Evolutionary conservation across 2,888 invertebrate species (phyloP).

Genomic region (Acrobasis consociella): DNA sequence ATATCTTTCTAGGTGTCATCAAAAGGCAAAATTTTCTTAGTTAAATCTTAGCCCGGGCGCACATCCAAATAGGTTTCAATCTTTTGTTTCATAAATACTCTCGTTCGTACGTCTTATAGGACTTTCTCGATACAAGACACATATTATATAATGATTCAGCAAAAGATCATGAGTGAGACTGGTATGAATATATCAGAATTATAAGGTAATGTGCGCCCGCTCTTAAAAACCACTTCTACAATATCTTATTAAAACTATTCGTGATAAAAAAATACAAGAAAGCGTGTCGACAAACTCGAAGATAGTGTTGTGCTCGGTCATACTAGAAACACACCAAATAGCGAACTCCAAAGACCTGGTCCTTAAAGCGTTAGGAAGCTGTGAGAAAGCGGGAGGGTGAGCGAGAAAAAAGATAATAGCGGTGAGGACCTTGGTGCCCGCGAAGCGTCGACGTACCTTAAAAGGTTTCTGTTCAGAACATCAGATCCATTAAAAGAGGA

Average conservation of each 20-base stretch:
- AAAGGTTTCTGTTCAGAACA: slow-evolving; percentile 77
- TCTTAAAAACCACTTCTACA: slow-evolving; percentile 10
- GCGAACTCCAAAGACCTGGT: slow-evolving; percentile 48
- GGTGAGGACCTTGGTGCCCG: slow-evolving; percentile 50
- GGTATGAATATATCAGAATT: neutral
- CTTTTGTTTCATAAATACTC: too few relatives aligned
- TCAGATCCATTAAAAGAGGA: slow-evolving; percentile 76
- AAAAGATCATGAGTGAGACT: neutral
- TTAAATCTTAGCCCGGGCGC: slow-evolving; percentile 20
- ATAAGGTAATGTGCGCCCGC: slow-evolving; percentile 8
- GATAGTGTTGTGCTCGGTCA: slow-evolving; percentile 50
- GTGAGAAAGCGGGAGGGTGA: slow-evolving; percentile 65
- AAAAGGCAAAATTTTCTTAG: slow-evolving; percentile 20
- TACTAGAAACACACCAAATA: slow-evolving; percentile 43
- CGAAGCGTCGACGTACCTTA: slow-evolving; percentile 79
- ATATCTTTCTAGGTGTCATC: slow-evolving; percentile 10
- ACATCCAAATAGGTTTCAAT: neutral
- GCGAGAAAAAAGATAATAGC: slow-evolving; percentile 52
- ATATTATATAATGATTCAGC: neutral
- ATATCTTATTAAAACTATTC: slow-evolving; percentile 7
- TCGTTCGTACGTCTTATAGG: too few relatives aligned
- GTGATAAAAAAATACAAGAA: slow-evolving; percentile 28
- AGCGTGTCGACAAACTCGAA: slow-evolving; percentile 41
- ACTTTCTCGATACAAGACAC: too few relatives aligned
- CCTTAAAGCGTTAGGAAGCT: slow-evolving; percentile 51